These are phyloP conservation scores for Sceloporus tristichus DNA, from an alignment of 2,113 vertebrate genomes.

Conservation along the genomic window DNA sequence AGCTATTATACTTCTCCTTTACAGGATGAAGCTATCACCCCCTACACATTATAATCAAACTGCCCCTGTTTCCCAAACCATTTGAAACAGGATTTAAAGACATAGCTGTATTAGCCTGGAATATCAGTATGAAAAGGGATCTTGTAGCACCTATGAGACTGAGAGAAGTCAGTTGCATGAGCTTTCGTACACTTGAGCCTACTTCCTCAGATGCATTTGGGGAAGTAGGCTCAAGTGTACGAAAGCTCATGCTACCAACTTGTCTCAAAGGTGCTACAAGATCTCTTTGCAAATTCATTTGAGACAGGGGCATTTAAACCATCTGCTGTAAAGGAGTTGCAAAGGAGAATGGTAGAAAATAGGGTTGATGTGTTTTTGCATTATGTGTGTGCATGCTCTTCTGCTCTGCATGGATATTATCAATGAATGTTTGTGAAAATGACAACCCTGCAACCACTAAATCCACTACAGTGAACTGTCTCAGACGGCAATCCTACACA, in stretches of 20 bases:
- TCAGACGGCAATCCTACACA: not conserved
- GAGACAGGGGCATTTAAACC: too few species aligned
- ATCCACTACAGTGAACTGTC: not conserved
- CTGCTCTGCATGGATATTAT: not conserved
- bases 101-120: too few species aligned
- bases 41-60: not conserved
- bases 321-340: fast-evolving
- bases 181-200: too few species aligned
- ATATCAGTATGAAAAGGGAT: too few species aligned
- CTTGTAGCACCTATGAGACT: too few species aligned
- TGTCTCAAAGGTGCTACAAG: too few species aligned
- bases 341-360: slow-evolving; percentile 2
- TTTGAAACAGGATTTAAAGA: slow-evolving; percentile 6
- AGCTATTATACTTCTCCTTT: slow-evolving; percentile 4
- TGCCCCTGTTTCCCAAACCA: slow-evolving; percentile 12
- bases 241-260: too few species aligned
- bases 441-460: not conserved
- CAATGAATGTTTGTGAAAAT: not conserved
- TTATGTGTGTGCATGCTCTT: not conserved
- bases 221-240: too few species aligned
- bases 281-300: too few species aligned
- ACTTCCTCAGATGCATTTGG: too few species aligned
- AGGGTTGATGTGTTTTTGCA: slow-evolving; percentile 11
- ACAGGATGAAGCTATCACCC: slow-evolving; percentile 9
- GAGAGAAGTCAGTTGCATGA: too few species aligned